Percentiles rank a stretch among this genome's conserved stretches.
phyloP scores from a whole-genome alignment of 2,113 vertebrate species.

The Tursiops truncatus region DNA sequence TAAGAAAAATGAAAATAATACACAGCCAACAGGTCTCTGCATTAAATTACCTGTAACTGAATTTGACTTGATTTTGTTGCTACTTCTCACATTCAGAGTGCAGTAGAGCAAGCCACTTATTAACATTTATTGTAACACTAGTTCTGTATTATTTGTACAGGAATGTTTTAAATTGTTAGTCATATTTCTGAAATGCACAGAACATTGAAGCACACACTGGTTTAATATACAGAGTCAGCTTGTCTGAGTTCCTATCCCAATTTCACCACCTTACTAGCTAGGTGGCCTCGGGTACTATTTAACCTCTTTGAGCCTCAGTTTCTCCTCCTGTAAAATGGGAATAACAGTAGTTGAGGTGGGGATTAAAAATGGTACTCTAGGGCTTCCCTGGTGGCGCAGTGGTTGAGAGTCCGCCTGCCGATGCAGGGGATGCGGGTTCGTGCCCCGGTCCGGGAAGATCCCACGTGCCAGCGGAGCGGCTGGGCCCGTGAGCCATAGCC shows the following conservation, averaged over 20 bases:
- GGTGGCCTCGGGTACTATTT: not conserved
- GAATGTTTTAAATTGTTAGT: not conserved
- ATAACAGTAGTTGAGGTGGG: not conserved
- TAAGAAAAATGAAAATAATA: slow-evolving; percentile 36
- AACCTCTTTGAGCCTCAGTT: not conserved
- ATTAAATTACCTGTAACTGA: not conserved
- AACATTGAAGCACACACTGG: not conserved
- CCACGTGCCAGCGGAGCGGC: too few species aligned
- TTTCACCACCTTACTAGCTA: not conserved
- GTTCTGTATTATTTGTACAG: not conserved
- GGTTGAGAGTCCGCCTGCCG: too few species aligned
- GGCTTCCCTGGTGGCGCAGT: too few species aligned
- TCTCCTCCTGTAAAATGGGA: not conserved
- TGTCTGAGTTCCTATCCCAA: not conserved
- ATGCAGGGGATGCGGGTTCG: too few species aligned
- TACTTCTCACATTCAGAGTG: not conserved
- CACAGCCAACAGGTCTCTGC: not conserved
- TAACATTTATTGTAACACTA: not conserved
- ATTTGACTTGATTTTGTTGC: not conserved
- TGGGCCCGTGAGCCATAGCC: too few species aligned
- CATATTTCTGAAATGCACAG: not conserved
- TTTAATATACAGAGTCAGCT: not conserved
- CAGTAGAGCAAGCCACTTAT: not conserved
- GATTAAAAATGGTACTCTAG: not conserved
- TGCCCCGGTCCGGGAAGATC: too few species aligned